phyloP scores from a whole-genome alignment of 1,140 invertebrate species.

The Rhyzopertha dominica region DNA sequence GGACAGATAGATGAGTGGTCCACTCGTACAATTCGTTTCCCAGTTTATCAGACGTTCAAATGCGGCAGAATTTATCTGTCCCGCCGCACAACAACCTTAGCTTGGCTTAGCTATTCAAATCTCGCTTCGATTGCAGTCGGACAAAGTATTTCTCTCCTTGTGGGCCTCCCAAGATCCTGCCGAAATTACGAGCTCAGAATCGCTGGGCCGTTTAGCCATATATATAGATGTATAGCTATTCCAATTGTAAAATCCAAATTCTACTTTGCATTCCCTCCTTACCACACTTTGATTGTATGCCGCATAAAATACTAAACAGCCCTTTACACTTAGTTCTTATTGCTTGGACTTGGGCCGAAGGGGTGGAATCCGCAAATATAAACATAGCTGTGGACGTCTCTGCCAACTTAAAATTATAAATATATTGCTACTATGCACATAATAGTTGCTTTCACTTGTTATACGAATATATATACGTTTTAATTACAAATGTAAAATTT shows the following conservation, averaged over 20 bases:
- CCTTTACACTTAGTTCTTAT: slow-evolving; percentile 5
- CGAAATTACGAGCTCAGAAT: slow-evolving; percentile 24
- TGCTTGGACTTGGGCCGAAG: no score
- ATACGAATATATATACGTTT: no score
- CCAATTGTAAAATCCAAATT: slow-evolving; percentile 44
- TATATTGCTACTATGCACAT: no score
- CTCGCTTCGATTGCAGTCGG: slow-evolving; percentile 43
- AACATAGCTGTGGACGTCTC: no score
- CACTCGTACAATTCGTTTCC: slow-evolving; percentile 38
- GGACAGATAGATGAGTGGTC: slow-evolving; percentile 45
- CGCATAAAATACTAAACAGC: not conserved
- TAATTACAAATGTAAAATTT: no score
- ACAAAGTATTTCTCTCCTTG: slow-evolving; percentile 31
- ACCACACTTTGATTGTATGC: slow-evolving; percentile 18
- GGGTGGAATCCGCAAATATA: no score
- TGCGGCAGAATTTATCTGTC: slow-evolving; percentile 36
- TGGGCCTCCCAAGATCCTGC: slow-evolving; percentile 18
- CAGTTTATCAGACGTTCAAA: slow-evolving; percentile 31
- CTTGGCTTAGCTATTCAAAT: slow-evolving; percentile 45
- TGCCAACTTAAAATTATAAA: no score
- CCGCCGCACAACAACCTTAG: slow-evolving; percentile 41
- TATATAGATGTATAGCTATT: slow-evolving; percentile 42
- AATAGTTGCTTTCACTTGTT: no score
- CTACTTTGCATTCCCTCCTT: slow-evolving; percentile 41
- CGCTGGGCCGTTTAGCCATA: slow-evolving; percentile 34